Conservation (phyloP, 2,888 invertebrate genomes). For the Parnassius apollo region DNA sequence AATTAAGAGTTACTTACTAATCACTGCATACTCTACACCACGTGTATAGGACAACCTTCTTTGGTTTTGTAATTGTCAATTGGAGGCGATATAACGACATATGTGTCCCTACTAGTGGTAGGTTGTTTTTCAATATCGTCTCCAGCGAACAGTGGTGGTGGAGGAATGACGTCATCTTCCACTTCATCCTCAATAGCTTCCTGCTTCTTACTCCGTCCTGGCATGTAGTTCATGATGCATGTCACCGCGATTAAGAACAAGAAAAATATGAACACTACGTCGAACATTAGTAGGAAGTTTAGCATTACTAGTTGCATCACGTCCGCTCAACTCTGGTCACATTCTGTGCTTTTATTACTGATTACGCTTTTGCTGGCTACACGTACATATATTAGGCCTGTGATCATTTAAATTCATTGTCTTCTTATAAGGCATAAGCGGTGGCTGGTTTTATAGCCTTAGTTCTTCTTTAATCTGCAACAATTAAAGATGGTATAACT, state of each 20-base stretch:
- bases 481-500: too few relatives aligned
- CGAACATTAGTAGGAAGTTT: constrained; percentile 93
- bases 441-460: too few relatives aligned
- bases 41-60: constrained; percentile 74
- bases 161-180: constrained; percentile 74
- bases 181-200: constrained; percentile 75
- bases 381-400: constrained; percentile 4
- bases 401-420: constrained; percentile 23
- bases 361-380: constrained; percentile 10
- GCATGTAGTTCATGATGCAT: constrained; percentile 90
- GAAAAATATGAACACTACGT: constrained; percentile 93
- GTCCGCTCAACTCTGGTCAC: constrained; percentile 57
- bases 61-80: constrained; percentile 63
- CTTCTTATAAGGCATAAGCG: neutral
- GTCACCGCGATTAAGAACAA: constrained; percentile 91
- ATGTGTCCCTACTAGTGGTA: constrained; percentile 66
- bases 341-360: constrained; percentile 53
- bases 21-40: constrained; percentile 74
- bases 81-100: constrained; percentile 74
- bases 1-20: constrained; percentile 50
- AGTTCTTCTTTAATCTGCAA: too few relatives aligned
- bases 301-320: constrained; percentile 92
- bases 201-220: constrained; percentile 77
- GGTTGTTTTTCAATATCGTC: constrained; percentile 53
- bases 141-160: constrained; percentile 71